phyloP scores from a whole-genome alignment of 2,113 vertebrate species.

The Clarias gariepinus region DNA sequence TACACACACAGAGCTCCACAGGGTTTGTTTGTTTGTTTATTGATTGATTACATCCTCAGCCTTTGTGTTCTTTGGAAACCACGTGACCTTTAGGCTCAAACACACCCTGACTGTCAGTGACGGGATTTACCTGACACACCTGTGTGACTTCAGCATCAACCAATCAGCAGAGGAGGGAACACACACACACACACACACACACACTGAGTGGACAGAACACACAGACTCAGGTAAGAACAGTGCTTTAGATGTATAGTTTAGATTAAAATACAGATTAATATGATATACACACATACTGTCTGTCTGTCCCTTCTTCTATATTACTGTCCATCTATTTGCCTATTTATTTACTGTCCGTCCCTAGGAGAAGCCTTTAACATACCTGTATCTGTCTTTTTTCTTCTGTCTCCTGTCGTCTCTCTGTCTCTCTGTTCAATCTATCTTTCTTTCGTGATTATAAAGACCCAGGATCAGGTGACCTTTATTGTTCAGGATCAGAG shows the following conservation, averaged over 20 bases:
- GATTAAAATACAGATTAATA: background rate
- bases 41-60: background rate
- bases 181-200: background rate
- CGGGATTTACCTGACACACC: conserved; percentile 14
- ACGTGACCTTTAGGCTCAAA: background rate
- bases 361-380: background rate
- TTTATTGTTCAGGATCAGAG: background rate
- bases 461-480: background rate
- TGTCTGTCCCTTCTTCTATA: background rate
- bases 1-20: too few relatives aligned
- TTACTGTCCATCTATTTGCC: background rate
- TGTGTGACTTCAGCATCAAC: background rate
- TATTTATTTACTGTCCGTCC: background rate
- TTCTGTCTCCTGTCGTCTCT: background rate
- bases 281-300: background rate
- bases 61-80: background rate
- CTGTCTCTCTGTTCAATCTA: background rate
- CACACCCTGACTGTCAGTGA: background rate
- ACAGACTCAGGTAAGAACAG: background rate
- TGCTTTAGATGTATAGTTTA: background rate
- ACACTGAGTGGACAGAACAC: background rate
- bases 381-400: background rate
- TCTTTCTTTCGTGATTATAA: background rate
- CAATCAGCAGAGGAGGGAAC: background rate
- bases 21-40: too few relatives aligned